Evolutionary conservation across 2,113 vertebrate species (phyloP), one percentile per base, ranked within the genome.

Genomic region (Aphelocoma coerulescens): DNA sequence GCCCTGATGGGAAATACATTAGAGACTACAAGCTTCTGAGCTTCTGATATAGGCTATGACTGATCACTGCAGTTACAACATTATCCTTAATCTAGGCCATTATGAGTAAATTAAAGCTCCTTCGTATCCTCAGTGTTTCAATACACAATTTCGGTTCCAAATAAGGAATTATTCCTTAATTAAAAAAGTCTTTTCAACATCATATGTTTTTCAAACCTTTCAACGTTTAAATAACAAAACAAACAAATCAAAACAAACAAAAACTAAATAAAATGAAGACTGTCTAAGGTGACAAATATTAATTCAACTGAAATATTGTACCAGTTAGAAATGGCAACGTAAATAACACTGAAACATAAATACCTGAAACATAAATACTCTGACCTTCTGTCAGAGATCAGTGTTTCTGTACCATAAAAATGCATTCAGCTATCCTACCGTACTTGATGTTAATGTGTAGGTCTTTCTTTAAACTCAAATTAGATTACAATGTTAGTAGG

Each of bases 401-500:
- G 13, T 54, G 11, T 43, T 89, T 79, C 57, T 66, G 28, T 89
- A 62, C 15, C 68, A 75, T 16, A 43, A 83, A 95, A 95, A 46
- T 11, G 17, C 44, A 44, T 59, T 82, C 68, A 74, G 39, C 37
- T 80, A 57, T 78, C 39, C 39, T 59, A 49, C 58, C 48, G 21
- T 62, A 65, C 48, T 88, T 23, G 46, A 91, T 83, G 58, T 75
- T 93, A 88, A 22, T 21, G 83, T 51, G 44, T 55, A 83, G 61
- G 81, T 51, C 35, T 90, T 72, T 86, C 80, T 89, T 90, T 30
- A 52, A 95, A 84, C 54, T 87, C n/a, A 67, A 78, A 93, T 43
- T 91, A 93, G 91, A 93, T 96, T 94, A 96, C 61, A 84, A 30
- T 92, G 91, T 91, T 89, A 97, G 91, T 95, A 89, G 91, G 92